A percentile compares a stretch with the other conserved stretches of the same genome.
These are phyloP conservation scores for Clunio marinus DNA, from an alignment of 2,888 invertebrate genomes.

Conservation along the genomic window DNA sequence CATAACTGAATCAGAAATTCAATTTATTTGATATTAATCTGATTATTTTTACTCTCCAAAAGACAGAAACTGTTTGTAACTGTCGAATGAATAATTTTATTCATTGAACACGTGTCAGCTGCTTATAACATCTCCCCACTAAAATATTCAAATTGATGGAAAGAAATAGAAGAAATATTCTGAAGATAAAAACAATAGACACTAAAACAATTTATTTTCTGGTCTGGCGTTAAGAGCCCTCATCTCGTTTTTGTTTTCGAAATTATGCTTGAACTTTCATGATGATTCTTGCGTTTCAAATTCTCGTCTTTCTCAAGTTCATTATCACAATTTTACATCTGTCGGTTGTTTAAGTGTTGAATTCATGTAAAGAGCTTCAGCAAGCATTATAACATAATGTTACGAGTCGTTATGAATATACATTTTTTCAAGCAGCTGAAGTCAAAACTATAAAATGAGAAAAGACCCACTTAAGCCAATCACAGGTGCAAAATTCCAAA, in stretches of 20 bases:
- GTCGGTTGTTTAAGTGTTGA: no score
- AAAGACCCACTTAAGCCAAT: background rate
- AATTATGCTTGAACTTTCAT: background rate
- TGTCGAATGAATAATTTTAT: background rate
- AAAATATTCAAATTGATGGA: background rate
- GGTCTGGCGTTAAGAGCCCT: conserved; percentile 17
- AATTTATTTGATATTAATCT: no score
- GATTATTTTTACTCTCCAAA: no score
- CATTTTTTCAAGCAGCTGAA: conserved; percentile 10
- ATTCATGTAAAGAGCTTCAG: no score
- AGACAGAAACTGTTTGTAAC: background rate
- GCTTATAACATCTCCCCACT: background rate
- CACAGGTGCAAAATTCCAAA: background rate
- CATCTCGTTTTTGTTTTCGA: background rate
- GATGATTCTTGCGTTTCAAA: background rate
- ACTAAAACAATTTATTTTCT: conserved; percentile 19
- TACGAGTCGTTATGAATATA: background rate
- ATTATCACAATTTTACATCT: conserved; percentile 29
- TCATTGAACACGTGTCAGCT: conserved; percentile 6
- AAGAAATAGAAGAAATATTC: background rate
- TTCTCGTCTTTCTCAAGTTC: conserved; percentile 15
- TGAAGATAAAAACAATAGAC: conserved; percentile 1
- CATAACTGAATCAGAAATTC: no score
- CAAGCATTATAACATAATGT: no score
- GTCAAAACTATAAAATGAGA: background rate